A percentile compares a stretch with the other conserved stretches of the same genome.
These are phyloP conservation scores for Microcebus griseorufus DNA, from an alignment of 2,113 vertebrate species.

Conservation along the genomic window DNA sequence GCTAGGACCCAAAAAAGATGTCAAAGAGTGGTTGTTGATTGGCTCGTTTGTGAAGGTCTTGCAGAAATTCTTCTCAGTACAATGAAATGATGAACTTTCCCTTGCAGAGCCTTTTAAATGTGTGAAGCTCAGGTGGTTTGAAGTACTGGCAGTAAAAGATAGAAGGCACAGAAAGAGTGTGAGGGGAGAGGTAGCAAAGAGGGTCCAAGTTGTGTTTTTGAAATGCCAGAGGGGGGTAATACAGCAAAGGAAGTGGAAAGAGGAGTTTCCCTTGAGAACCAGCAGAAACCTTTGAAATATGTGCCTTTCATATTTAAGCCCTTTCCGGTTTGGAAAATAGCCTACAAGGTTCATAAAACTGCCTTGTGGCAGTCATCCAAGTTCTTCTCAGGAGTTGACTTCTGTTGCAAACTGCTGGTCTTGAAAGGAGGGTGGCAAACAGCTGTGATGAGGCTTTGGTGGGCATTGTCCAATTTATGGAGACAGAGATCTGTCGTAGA, in stretches of 20 bases:
- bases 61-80: neutral
- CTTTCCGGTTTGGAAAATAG: constrained; percentile 67
- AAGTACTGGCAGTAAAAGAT: neutral
- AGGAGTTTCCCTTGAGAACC: constrained; percentile 59
- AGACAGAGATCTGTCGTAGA: neutral
- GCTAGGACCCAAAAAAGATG: neutral
- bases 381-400: constrained; percentile 17
- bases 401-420: neutral
- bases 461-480: neutral
- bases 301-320: constrained; percentile 64
- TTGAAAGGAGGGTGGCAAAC: neutral
- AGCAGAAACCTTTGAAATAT: constrained; percentile 72
- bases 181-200: neutral
- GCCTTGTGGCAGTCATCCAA: constrained; percentile 58
- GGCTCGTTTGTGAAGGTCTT: neutral
- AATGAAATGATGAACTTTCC: neutral
- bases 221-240: constrained; percentile 50
- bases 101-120: neutral
- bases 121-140: neutral
- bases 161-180: neutral
- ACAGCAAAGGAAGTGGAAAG: constrained; percentile 61
- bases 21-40: neutral
- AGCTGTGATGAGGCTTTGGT: neutral
- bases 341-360: constrained; percentile 65
- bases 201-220: neutral